Percentiles rank a stretch among this genome's conserved stretches.
These are phyloP conservation scores for Drosophila pegasa DNA, from an alignment of 2,888 invertebrate genomes.

Conservation along the genomic window DNA sequence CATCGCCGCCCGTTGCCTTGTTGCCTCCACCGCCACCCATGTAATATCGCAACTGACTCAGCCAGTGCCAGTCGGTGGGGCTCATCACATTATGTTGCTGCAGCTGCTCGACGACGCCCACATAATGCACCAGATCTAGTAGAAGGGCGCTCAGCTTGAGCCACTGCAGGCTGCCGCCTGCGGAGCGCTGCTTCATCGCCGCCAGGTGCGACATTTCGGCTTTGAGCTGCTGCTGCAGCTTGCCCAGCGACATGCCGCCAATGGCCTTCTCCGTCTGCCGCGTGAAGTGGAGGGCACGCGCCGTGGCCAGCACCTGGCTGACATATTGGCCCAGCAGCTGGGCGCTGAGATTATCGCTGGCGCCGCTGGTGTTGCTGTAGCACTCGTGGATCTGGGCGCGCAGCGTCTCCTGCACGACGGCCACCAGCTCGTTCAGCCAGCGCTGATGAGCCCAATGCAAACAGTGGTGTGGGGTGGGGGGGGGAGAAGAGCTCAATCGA, in stretches of 20 bases:
- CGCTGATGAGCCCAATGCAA: no score
- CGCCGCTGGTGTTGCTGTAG: conserved; percentile 81
- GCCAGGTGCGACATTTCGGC: conserved; percentile 82
- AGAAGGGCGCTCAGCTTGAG: conserved; percentile 96
- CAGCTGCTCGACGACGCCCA: conserved; percentile 92
- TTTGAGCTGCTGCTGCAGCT: conserved; percentile 86
- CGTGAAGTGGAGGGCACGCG: conserved; percentile 94
- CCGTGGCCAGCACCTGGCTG: conserved; percentile 92
- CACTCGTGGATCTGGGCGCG: conserved; percentile 88
- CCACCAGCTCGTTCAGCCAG: conserved; percentile 88
- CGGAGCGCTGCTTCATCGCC: conserved; percentile 70
- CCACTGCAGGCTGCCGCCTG: conserved; percentile 87
- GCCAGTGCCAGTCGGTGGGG: conserved; percentile 95
- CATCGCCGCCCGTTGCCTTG: conserved; percentile 4
- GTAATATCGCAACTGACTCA: conserved; percentile 95
- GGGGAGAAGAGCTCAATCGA: not conserved
- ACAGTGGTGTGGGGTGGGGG: not conserved
- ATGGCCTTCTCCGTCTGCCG: conserved; percentile 93
- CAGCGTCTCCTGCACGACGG: conserved; percentile 92
- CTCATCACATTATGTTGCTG: conserved; percentile 89
- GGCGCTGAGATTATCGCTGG: conserved; percentile 84
- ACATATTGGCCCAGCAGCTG: conserved; percentile 85
- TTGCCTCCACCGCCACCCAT: conserved; percentile 75
- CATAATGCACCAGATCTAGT: conserved; percentile 96
- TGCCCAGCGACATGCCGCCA: conserved; percentile 87